Evolutionary conservation across 2,113 vertebrate genomes (phyloP).

Genomic region (Pristiophorus japonicus): DNA sequence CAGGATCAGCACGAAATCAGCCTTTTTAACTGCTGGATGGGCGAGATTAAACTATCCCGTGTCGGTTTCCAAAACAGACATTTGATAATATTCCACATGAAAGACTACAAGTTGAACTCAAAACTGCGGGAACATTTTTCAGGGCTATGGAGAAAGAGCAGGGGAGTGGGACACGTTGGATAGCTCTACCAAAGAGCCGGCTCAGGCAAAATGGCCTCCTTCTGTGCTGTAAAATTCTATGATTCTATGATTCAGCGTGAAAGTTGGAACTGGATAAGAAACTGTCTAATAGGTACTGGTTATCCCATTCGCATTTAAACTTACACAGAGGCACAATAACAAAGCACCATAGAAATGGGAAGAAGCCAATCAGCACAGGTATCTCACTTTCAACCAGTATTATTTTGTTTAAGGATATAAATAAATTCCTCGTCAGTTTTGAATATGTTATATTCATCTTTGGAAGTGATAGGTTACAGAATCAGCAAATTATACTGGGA

Average conservation of each 20-base stretch:
- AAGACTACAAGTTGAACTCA: not conserved
- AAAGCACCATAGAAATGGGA: not conserved
- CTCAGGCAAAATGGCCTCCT: not conserved
- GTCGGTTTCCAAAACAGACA: not conserved
- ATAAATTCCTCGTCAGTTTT: not conserved
- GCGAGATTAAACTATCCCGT: not conserved
- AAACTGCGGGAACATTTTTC: not conserved
- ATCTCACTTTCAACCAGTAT: not conserved
- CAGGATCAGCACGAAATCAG: not conserved
- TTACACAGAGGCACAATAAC: not conserved
- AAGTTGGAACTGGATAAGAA: not conserved
- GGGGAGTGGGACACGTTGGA: not conserved
- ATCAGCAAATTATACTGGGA: not conserved
- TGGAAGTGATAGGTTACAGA: not conserved
- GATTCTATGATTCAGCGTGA: not conserved
- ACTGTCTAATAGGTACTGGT: not conserved
- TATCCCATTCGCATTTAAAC: not conserved
- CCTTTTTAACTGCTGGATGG: not conserved
- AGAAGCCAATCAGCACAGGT: not conserved
- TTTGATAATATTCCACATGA: not conserved
- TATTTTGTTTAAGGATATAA: not conserved
- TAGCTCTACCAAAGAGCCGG: not conserved
- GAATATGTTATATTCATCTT: not conserved
- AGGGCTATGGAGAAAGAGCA: not conserved
- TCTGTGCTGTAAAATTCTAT: not conserved